Evolutionary conservation across 2,888 invertebrate species (phyloP).

Genomic region (Trichopria drosophilae): DNA sequence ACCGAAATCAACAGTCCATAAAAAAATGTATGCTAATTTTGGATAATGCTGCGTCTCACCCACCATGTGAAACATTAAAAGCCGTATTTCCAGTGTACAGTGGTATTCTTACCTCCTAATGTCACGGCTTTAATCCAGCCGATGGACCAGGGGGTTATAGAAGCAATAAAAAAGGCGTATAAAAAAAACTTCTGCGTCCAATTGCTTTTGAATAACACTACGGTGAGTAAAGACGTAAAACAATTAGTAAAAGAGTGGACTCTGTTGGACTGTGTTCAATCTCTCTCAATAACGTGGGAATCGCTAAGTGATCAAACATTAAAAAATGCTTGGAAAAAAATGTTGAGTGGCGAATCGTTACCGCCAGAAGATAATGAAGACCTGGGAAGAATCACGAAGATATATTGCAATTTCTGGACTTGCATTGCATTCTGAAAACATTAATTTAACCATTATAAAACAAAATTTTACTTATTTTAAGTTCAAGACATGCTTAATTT

Average conservation of each 20-base stretch:
- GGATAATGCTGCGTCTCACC: constrained; percentile 33
- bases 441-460: too few species aligned
- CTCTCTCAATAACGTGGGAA: constrained; percentile 36
- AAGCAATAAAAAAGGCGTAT: constrained; percentile 38
- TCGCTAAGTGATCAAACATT: constrained; percentile 23
- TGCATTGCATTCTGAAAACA: too few species aligned
- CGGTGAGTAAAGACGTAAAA: constrained; percentile 6
- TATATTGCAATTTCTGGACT: too few species aligned
- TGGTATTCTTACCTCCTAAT: constrained; percentile 38
- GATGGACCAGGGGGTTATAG: constrained; percentile 40
- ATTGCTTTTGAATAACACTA: constrained; percentile 27
- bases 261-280: constrained; percentile 34
- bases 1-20: constrained; percentile 11
- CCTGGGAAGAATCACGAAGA: not conserved
- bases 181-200: constrained; percentile 32
- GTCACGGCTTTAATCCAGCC: constrained; percentile 39
- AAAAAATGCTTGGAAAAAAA: too few species aligned
- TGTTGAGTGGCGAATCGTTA: too few species aligned
- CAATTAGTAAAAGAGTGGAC: constrained; percentile 28
- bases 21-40: constrained; percentile 29
- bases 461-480: too few species aligned
- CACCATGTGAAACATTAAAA: constrained; percentile 25
- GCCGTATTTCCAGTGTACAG: constrained; percentile 24
- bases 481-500: too few species aligned
- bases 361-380: constrained; percentile 28